Base-by-base conservation (phyloP, 2,888 invertebrate genomes). In the Sminthurinus aureus region DNA sequence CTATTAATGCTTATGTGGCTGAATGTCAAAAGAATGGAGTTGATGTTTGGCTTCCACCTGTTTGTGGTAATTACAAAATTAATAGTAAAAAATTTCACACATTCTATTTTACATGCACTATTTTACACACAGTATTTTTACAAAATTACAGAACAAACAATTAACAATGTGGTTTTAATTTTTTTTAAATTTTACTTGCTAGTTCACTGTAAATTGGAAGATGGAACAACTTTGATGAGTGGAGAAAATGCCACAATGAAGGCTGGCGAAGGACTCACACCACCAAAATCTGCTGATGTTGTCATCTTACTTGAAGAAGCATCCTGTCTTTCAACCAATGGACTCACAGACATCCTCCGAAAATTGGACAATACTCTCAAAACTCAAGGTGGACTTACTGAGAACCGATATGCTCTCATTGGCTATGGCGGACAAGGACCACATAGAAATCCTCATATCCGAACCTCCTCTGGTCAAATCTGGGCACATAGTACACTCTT, bases 221-320 rank as follows among this genome's bases (percentile, higher is more conserved):
- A 90, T 79, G 89, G 90, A 20, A 85, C 87, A 20, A 87, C 87
- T 0, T 86, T 90, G 83, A 87, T 84, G 2, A 89, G 89, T 38
- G 90, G 90, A 24, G 90, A 90, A 85, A 88, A 88, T 26, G 88
- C 87, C 26, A 88, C 89, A 8, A 84, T 89, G 22, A 85, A 88
- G 75, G 87, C 85, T 13, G 85, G 86, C 13, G 84, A 86, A 12
- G 52, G 20, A 1, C 24, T 80, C 0, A 83, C 89, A 12, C 87
- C 88, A 3, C 90, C 90, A 38, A 88, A 89, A 66, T 90, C 91
- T 2, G 91, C 91, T 15, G 92, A 92, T 87, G 90, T 92, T n/a
- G 90, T 92, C 66, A 90, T 92, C 85, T 89, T 92, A 24, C 89
- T 92, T 15, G 91, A 92, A 88, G 91, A 91, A 85, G 89, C 90